These are phyloP conservation scores for Propithecus coquereli DNA, from an alignment of 2,113 vertebrate genomes.

Conservation along the genomic window DNA sequence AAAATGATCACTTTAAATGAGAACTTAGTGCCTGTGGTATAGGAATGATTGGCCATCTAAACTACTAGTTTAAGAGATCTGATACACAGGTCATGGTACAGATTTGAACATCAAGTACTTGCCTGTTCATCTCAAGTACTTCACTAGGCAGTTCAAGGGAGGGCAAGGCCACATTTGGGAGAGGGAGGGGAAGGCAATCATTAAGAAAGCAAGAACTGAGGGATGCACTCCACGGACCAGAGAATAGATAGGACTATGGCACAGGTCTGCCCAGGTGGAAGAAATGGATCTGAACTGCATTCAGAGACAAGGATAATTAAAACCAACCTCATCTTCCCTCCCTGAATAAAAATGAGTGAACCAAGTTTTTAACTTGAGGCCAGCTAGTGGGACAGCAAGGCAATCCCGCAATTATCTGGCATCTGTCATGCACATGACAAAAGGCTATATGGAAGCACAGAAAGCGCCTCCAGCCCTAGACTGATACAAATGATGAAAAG, in stretches of 20 bases:
- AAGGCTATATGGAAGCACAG: background rate
- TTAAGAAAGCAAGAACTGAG: background rate
- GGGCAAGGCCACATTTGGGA: background rate
- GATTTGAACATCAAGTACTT: constrained; percentile 24
- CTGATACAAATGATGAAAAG: background rate
- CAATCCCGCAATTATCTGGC: background rate
- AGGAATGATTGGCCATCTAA: background rate
- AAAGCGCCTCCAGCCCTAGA: background rate
- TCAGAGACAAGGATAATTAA: background rate
- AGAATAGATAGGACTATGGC: background rate
- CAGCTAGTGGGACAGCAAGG: background rate
- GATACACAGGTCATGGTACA: background rate
- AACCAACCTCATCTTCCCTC: background rate
- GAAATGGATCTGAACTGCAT: background rate
- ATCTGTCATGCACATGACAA: background rate
- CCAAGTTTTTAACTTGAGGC: background rate
- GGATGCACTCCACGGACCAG: background rate
- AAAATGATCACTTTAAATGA: background rate
- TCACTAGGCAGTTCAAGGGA: background rate
- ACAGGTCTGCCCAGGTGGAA: background rate
- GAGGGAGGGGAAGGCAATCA: background rate
- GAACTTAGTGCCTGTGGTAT: background rate
- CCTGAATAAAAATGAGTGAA: background rate
- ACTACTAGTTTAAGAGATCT: background rate
- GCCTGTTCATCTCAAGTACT: background rate